Percentiles rank a stretch among this genome's conserved stretches.
phyloP scores from a whole-genome alignment of 2,797 vertebrate species.

The Odontamblyopus lacepedii region DNA sequence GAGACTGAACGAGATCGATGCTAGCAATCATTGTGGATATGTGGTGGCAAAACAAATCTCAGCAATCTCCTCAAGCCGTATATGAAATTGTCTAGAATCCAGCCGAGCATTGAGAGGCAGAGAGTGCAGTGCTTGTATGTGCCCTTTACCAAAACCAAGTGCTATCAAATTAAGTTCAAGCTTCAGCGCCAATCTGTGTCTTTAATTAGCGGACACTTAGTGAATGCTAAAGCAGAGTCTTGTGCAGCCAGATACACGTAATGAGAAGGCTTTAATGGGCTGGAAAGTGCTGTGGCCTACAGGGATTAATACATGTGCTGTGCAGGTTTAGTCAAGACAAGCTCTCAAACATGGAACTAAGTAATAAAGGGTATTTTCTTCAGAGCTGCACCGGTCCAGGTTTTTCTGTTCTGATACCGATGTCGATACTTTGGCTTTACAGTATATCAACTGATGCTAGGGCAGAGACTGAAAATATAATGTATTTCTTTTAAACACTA shows the following conservation, averaged over 20 bases:
- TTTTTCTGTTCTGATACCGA: too few relatives aligned
- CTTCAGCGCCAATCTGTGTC: conserved; percentile 25
- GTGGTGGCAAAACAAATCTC: conserved; percentile 53
- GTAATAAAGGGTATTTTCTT: not conserved
- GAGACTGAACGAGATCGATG: conserved; percentile 50
- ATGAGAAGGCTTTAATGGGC: conserved; percentile 26
- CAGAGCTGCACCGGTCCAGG: too few relatives aligned
- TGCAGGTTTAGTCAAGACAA: not conserved
- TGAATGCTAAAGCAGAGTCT: conserved; percentile 27
- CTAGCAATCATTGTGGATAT: conserved; percentile 38
- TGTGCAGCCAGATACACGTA: conserved; percentile 12
- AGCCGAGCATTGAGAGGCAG: not conserved
- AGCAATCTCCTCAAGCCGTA: conserved; percentile 35
- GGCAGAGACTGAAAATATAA: too few relatives aligned
- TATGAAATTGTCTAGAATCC: conserved; percentile 30
- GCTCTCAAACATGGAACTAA: not conserved
- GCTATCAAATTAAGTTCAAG: conserved; percentile 31
- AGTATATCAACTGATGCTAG: too few relatives aligned
- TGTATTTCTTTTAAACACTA: too few relatives aligned
- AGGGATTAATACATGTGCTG: not conserved
- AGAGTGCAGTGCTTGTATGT: conserved; percentile 12
- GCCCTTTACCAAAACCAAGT: conserved; percentile 23
- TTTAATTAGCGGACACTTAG: conserved; percentile 28
- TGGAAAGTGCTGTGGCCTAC: conserved; percentile 20
- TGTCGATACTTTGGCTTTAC: too few relatives aligned